Evolutionary conservation across 2,888 invertebrate genomes (phyloP).

Genomic region (Kuschelorhynchus macadamiae): DNA sequence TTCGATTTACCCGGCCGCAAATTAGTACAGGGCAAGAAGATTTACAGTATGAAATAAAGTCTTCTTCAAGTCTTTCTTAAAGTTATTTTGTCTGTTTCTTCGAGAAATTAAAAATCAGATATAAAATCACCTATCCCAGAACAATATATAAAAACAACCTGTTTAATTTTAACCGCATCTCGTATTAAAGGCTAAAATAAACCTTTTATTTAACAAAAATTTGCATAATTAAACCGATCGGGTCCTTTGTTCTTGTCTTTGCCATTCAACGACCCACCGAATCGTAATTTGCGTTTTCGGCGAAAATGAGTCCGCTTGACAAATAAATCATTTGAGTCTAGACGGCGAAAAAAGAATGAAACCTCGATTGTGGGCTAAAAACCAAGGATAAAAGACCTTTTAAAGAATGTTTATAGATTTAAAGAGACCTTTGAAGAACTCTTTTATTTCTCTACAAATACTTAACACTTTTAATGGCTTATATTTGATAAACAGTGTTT

Average conservation of each 20-base stretch:
- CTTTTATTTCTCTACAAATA: slow-evolving; percentile 22
- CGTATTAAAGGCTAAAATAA: slow-evolving; percentile 3
- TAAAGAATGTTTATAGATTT: slow-evolving; percentile 37
- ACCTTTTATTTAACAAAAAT: slow-evolving; percentile 24
- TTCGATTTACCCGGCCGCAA: too few relatives aligned
- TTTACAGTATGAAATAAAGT: too few relatives aligned
- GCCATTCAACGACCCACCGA: slow-evolving; percentile 28
- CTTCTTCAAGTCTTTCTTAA: too few relatives aligned
- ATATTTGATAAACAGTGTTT: not conserved
- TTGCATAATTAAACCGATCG: slow-evolving; percentile 41
- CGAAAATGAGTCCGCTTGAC: slow-evolving; percentile 42
- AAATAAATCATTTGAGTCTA: slow-evolving; percentile 46
- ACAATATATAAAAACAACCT: slow-evolving; percentile 6
- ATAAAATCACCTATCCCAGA: not conserved
- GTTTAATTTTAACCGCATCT: slow-evolving; percentile 4
- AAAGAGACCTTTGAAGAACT: slow-evolving; percentile 28
- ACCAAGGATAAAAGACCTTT: slow-evolving; percentile 46
- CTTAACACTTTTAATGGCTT: slow-evolving; percentile 27
- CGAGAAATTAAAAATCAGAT: too few relatives aligned
- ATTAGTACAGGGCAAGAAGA: too few relatives aligned
- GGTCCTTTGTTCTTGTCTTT: slow-evolving; percentile 38
- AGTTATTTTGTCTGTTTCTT: too few relatives aligned
- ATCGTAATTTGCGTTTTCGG: slow-evolving; percentile 45
- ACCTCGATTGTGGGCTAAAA: slow-evolving; percentile 38
- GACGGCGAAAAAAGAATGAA: slow-evolving; percentile 37